These are phyloP conservation scores for Palloptera scutellata DNA, from an alignment of 2,888 invertebrate genomes.

Conservation along the genomic window DNA sequence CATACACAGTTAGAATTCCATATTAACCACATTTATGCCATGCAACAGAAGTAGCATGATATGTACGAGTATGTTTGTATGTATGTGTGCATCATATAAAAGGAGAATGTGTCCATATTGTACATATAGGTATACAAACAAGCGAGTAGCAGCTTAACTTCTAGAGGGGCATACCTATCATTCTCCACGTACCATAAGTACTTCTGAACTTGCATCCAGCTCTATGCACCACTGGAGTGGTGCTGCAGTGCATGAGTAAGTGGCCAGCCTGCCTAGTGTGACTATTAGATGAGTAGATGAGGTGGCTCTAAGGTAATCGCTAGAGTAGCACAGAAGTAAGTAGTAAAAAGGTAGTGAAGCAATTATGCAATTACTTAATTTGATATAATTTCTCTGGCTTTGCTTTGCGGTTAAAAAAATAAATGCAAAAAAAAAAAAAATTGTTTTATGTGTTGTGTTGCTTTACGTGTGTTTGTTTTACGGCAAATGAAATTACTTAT, in stretches of 20 bases:
- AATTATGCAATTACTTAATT: slow-evolving; percentile 52
- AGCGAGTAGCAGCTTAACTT: slow-evolving; percentile 6
- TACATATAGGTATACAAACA: slow-evolving; percentile 14
- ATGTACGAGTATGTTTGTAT: no score
- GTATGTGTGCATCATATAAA: no score
- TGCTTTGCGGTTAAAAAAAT: slow-evolving; percentile 20
- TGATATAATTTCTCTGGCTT: slow-evolving; percentile 37
- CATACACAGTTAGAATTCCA: no score
- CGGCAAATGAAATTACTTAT: slow-evolving; percentile 19
- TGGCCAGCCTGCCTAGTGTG: neutral
- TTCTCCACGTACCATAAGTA: no score
- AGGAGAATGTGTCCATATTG: neutral
- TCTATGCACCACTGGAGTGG: no score
- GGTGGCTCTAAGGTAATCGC: neutral
- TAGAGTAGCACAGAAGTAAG: neutral
- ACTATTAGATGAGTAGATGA: neutral
- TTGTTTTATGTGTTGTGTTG: slow-evolving; percentile 19
- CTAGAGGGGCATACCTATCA: no score
- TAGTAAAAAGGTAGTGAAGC: slow-evolving; percentile 41
- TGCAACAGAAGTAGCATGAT: no score
- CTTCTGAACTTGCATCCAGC: no score
- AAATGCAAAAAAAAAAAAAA: slow-evolving; percentile 15
- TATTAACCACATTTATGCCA: no score
- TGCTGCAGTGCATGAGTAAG: no score
- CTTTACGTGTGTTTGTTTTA: neutral